These are phyloP conservation scores for Callitettix versicolor DNA, from an alignment of 1,140 invertebrate species.

Conservation along the genomic window DNA sequence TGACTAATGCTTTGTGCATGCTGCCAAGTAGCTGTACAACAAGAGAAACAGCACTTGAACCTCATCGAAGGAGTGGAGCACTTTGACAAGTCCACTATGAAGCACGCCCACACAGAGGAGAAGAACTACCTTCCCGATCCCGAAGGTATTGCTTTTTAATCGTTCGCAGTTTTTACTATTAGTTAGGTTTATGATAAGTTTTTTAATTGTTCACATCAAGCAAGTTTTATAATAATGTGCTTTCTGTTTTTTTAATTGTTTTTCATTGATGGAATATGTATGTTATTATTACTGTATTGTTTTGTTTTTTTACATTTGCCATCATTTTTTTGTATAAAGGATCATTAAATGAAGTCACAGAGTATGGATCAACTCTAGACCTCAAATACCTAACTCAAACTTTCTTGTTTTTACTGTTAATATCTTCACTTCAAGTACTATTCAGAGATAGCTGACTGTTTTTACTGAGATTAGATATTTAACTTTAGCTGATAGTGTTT, in stretches of 20 bases:
- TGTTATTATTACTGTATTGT: not conserved
- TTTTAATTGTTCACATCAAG: too few relatives aligned
- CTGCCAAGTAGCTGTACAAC: slow-evolving; percentile 41
- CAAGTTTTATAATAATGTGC: too few relatives aligned
- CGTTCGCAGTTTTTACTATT: not conserved
- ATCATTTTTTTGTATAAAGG: too few relatives aligned
- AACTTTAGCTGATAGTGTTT: too few relatives aligned
- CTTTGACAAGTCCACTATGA: slow-evolving; percentile 59
- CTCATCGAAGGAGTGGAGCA: slow-evolving; percentile 57
- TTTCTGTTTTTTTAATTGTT: not conserved
- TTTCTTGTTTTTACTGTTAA: too few relatives aligned
- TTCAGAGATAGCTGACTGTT: too few relatives aligned
- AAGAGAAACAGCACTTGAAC: slow-evolving; percentile 56
- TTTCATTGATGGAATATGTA: not conserved
- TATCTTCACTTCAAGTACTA: too few relatives aligned
- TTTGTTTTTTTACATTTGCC: too few relatives aligned
- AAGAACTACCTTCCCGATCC: slow-evolving; percentile 64
- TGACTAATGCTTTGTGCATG: slow-evolving; percentile 25
- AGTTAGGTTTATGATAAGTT: not conserved
- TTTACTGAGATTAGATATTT: too few relatives aligned
- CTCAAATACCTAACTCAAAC: too few relatives aligned
- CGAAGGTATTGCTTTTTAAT: slow-evolving; percentile 42
- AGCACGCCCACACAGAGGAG: slow-evolving; percentile 61
- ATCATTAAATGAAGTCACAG: too few relatives aligned
- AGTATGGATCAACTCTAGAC: too few relatives aligned